These are phyloP conservation scores for Corydoras sp. DNA, from an alignment of 2,113 vertebrate genomes.

Conservation along the genomic window DNA sequence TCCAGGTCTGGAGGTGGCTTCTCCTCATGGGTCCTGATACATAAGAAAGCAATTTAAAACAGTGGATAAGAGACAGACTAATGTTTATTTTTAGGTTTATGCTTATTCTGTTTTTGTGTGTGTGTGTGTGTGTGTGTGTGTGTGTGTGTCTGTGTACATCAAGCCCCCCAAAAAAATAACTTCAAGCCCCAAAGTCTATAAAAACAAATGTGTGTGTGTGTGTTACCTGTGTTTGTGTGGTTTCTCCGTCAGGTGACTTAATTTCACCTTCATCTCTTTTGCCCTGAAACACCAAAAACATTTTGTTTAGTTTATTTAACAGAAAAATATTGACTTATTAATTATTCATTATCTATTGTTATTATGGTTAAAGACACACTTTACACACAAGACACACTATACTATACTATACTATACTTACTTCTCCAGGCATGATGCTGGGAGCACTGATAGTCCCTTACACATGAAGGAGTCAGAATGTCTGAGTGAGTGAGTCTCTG, in stretches of 20 bases:
- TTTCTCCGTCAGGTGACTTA: slow-evolving; percentile 58
- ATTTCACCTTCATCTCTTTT: slow-evolving; percentile 62
- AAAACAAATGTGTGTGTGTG: not conserved
- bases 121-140: not conserved
- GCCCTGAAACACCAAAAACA: slow-evolving; percentile 56
- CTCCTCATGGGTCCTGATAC: slow-evolving; percentile 42
- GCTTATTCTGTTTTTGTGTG: too few relatives aligned
- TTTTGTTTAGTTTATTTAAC: not conserved
- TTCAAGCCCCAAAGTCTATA: not conserved
- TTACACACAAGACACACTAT: slow-evolving; percentile 17
- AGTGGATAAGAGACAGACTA: too few relatives aligned
- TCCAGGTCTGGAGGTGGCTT: slow-evolving; percentile 55
- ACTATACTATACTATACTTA: slow-evolving; percentile 36
- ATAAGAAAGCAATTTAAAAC: not conserved
- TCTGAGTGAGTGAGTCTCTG: not conserved
- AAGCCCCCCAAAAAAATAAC: not conserved
- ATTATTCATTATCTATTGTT: too few relatives aligned
- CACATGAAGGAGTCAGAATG: slow-evolving; percentile 50
- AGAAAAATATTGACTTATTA: too few relatives aligned
- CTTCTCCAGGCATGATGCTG: slow-evolving; percentile 64
- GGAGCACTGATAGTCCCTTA: slow-evolving; percentile 60
- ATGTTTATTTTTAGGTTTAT: too few relatives aligned
- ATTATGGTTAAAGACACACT: not conserved
- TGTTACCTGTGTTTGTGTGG: slow-evolving; percentile 58
- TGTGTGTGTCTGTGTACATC: not conserved